Base-by-base conservation (phyloP, 2,113 vertebrate genomes). In the Cyphomyrus discorhynchus region DNA sequence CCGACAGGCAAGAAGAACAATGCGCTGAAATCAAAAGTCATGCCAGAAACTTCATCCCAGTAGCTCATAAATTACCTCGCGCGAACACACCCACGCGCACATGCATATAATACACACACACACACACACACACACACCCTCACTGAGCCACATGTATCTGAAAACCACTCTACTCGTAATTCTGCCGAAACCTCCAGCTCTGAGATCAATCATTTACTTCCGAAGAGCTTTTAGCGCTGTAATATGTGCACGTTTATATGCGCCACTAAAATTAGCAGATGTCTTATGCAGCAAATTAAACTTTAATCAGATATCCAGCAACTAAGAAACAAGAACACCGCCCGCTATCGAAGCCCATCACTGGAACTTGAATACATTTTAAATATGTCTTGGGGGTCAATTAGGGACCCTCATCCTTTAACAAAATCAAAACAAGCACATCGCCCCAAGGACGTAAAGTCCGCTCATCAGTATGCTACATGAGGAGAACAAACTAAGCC, bases 101-200 rank as follows among this genome's bases (percentile, higher is more conserved):
- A 84, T 89, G 85, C 89, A 92, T 88, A 93, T 56, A 91, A 62
- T 1, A 70, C 58, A n/a, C 56, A 62, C 53, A 19, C 19, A 56
- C 58, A n/a, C 56, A 62, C 53, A 19, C 19, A 56, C 35, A 27
- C n/a, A 27, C 62, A 66, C 62, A 66, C 56, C 21, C 21, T 58
- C 56, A n/a, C 56, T 13, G 27, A 70, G n/a, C 62, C 10, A 70
- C 62, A 70, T 70, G 62, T 27, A 70, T 70, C 62, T 31, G 27
- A 31, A 31, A 70, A 70, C 62, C 62, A 70, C 62, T 70, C 62
- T 27, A 70, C 62, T 70, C 62, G n/a, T 70, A 70, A 70, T 70
- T 70, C 62, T 31, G n/a, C 62, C 62, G n/a, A 70, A 70, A 31
- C 9, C 62, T 11, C 62, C n/a, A 70, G n/a, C 74, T 80, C 74